phyloP scores from a whole-genome alignment of 2,888 invertebrate genomes.

The Tipula vernalis region DNA sequence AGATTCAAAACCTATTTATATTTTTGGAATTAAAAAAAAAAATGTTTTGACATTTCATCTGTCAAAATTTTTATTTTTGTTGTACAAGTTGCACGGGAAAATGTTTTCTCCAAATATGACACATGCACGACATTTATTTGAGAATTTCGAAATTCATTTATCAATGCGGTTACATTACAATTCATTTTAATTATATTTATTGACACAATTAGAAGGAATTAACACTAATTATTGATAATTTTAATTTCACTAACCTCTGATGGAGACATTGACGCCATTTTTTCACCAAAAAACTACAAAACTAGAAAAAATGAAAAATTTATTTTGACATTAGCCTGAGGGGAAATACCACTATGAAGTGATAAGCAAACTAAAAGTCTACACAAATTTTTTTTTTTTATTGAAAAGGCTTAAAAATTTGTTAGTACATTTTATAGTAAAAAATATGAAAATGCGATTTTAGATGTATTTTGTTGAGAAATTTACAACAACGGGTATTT shows the following conservation, averaged over 20 bases:
- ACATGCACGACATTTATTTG: not conserved
- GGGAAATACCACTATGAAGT: not conserved
- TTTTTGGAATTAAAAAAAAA: not conserved
- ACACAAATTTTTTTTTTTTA: not conserved
- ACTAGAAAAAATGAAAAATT: constrained; percentile 6
- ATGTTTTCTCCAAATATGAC: not conserved
- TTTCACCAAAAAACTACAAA: constrained; percentile 11
- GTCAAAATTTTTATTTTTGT: not conserved
- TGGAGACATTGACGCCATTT: constrained; percentile 16
- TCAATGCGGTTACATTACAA: not conserved
- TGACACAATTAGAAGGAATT: not conserved
- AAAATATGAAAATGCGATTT: not conserved
- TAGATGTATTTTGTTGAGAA: too few relatives aligned
- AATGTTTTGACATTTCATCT: not conserved
- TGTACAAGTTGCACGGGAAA: not conserved
- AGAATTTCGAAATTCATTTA: not conserved
- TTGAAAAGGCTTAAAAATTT: not conserved
- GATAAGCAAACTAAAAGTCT: not conserved
- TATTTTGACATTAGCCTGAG: not conserved
- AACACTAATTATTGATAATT: not conserved
- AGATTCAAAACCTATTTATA: not conserved
- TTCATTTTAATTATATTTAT: not conserved
- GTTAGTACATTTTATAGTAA: not conserved
- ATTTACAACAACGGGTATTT: too few relatives aligned
- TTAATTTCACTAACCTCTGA: constrained; percentile 14